Evolutionary conservation across 2,888 invertebrate genomes (phyloP).

Genomic region (Iphiclides podalirius): DNA sequence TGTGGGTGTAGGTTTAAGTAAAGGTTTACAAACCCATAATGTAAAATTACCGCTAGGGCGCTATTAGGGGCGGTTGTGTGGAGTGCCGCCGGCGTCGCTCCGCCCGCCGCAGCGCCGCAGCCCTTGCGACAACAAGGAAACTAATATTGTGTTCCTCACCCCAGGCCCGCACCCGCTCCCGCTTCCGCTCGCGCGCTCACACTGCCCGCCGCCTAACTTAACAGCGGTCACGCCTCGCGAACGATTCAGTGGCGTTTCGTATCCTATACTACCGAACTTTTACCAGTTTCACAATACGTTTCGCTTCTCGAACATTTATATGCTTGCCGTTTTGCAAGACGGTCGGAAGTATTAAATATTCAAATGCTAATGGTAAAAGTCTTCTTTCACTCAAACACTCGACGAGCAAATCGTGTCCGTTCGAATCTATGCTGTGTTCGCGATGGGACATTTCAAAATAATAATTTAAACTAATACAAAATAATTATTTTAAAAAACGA

Average conservation of each 20-base stretch:
- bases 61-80: conserved; percentile 75
- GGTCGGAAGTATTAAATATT: conserved; percentile 4
- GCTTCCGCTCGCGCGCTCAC: conserved; percentile 54
- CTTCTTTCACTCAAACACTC: conserved; percentile 15
- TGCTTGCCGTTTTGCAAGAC: conserved; percentile 2
- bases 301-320: conserved; percentile 9
- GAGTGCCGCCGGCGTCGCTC: conserved; percentile 70
- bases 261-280: conserved; percentile 7
- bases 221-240: too few relatives aligned
- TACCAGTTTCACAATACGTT: conserved; percentile 24
- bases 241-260: conserved; percentile 20
- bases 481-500: too few relatives aligned
- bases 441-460: too few relatives aligned
- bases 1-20: conserved; percentile 61
- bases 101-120: conserved; percentile 76
- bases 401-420: too few relatives aligned
- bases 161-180: conserved; percentile 52
- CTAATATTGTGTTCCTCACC: conserved; percentile 80
- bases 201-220: conserved; percentile 54
- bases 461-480: too few relatives aligned
- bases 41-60: conserved; percentile 79
- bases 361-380: conserved; percentile 21
- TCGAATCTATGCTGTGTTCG: too few relatives aligned
- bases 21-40: conserved; percentile 80
- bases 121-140: conserved; percentile 82